Evolutionary conservation across 2,888 invertebrate species (phyloP), one percentile per base, ranked within the genome.

Genomic region (Cantharis nigra): DNA sequence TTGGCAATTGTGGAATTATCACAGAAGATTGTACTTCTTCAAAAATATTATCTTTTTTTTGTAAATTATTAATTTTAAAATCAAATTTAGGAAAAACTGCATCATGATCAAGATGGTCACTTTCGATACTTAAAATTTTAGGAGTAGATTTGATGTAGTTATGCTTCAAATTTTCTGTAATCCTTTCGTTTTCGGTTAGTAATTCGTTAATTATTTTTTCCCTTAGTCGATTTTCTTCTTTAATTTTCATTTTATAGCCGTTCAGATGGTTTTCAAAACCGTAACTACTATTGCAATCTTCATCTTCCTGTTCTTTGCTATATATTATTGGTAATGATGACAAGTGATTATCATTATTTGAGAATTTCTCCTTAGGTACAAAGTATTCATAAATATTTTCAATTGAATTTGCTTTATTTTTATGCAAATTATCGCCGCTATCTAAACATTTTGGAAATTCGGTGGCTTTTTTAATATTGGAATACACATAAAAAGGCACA

Each of bases 1-100:
- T 88, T 0, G 95, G 96, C 81, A 95, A 88, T 87, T 95, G 94
- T 0, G 95, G 96, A 79, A 96, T 95, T 63, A 94, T 89, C 86
- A 95, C 95, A 71, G 79, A 71, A 28, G 80, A 79, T 28, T 79
- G 63, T 5, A 62, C 16, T 9, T 65, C 63, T 14, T 74, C 75
- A 28, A 71, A 26, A 63, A 74, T 70, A 11, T 71, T 63, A 10
- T 78, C 73, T 11, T 63, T 62, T 62, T n/a, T n/a, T 49, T 49
- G n/a, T n/a, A 49, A 49, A n/a, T n/a, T 49, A 49, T 49, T 49
- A 49, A 49, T 9, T 49, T 49, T n/a, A 49, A 7, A 49, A n/a
- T 49, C 49, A 49, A 49, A 49, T n/a, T n/a, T n/a, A 7, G 49
- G 49, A 49, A n/a, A 49, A 49, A 49, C n/a, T 49, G 7, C 7